phyloP scores from a whole-genome alignment of 2,888 invertebrate species.

The Parnassius orleans region DNA sequence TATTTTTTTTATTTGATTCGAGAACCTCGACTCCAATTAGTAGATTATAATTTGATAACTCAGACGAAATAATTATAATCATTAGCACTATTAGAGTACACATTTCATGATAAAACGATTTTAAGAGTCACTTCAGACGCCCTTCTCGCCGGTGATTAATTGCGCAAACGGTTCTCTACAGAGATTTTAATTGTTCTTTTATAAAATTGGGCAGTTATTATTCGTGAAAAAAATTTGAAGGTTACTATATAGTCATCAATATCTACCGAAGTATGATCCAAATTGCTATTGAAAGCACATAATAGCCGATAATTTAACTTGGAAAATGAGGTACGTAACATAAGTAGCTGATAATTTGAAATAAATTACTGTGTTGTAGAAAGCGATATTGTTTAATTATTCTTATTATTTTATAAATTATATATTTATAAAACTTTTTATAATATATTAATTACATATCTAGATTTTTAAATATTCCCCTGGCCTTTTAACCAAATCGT shows the following conservation, averaged over 20 bases:
- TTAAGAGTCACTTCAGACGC: slow-evolving; percentile 9
- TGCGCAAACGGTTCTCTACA: slow-evolving; percentile 32
- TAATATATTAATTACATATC: no score
- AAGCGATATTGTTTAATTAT: no score
- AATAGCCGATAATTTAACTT: slow-evolving; percentile 1
- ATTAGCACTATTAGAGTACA: background rate
- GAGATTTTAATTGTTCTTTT: slow-evolving; percentile 34
- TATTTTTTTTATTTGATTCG: no score
- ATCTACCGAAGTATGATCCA: slow-evolving; percentile 2
- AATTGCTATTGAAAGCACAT: slow-evolving; percentile 10
- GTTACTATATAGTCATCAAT: slow-evolving; percentile 16
- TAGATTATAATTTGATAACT: no score
- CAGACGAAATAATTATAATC: no score
- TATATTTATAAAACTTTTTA: no score
- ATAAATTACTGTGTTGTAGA: no score
- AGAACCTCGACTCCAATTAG: no score
- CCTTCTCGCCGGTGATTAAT: slow-evolving; percentile 29
- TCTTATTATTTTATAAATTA: no score
- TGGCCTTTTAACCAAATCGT: no score
- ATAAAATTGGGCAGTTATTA: slow-evolving; percentile 31
- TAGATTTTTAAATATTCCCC: no score
- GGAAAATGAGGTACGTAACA: background rate
- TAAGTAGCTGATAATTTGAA: no score
- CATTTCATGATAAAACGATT: background rate
- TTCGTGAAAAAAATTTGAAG: slow-evolving; percentile 25